phyloP scores from a whole-genome alignment of 1,140 invertebrate species.

The silkworm (Bombyx mori) region DNA sequence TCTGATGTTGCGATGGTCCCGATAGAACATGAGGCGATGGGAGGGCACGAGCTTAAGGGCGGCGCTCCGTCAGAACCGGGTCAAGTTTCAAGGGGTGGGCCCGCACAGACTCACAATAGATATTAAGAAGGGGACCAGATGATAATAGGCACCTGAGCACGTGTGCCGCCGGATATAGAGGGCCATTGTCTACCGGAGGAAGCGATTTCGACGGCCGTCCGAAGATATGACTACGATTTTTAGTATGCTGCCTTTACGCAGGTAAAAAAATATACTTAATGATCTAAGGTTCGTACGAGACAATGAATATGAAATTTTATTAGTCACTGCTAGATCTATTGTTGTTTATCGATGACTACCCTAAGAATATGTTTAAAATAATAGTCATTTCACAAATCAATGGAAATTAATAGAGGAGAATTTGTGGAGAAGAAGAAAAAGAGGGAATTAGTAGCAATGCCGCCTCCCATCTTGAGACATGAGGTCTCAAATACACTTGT shows the following conservation, averaged over 20 bases:
- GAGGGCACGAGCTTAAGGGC: slow-evolving; percentile 54
- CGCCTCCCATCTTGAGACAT: too few species aligned
- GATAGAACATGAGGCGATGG: slow-evolving; percentile 40
- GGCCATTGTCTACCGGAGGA: slow-evolving; percentile 62
- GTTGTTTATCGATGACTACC: too few species aligned
- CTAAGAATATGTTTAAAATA: too few species aligned
- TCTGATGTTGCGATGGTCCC: slow-evolving; percentile 7
- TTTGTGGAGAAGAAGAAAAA: too few species aligned
- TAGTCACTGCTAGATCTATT: too few species aligned
- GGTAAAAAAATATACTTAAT: slow-evolving; percentile 10
- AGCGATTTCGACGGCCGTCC: slow-evolving; percentile 51
- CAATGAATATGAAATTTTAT: slow-evolving; percentile 6
- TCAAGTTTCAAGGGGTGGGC: slow-evolving; percentile 60
- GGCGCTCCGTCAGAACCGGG: slow-evolving; percentile 43
- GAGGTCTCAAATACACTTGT: too few species aligned
- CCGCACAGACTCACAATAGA: slow-evolving; percentile 38
- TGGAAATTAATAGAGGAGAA: too few species aligned
- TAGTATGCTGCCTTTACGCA: slow-evolving; percentile 17
- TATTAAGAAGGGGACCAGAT: slow-evolving; percentile 24
- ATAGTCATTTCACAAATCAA: too few species aligned
- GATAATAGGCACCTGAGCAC: slow-evolving; percentile 69
- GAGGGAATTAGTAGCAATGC: too few species aligned
- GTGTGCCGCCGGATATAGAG: slow-evolving; percentile 60
- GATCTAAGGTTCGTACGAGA: slow-evolving; percentile 11
- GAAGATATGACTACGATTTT: slow-evolving; percentile 50